phyloP scores from a whole-genome alignment of 2,797 vertebrate genomes.

The Spinus olivaceus region DNA sequence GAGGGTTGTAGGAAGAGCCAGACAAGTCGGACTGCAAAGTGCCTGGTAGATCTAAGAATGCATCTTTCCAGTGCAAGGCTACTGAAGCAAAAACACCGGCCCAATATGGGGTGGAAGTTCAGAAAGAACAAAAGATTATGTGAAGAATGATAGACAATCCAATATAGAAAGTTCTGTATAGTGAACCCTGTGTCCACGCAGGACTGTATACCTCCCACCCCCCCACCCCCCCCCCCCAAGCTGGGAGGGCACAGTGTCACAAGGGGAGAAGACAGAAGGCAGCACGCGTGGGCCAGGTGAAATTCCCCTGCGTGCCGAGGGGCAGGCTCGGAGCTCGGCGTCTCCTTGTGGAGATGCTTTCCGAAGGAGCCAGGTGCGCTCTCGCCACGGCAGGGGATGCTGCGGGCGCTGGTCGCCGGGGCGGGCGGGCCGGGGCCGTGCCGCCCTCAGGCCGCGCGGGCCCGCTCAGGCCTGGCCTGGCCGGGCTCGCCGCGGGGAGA shows the following conservation, averaged over 20 bases:
- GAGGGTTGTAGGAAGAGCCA: neutral
- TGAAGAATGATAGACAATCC: neutral
- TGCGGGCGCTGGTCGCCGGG: neutral
- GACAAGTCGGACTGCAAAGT: neutral
- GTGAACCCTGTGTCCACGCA: neutral
- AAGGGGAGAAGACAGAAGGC: neutral
- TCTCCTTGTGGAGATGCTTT: no score
- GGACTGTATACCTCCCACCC: neutral
- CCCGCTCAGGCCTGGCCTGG: accelerated
- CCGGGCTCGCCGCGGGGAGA: accelerated
- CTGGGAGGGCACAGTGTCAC: neutral
- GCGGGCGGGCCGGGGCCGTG: neutral
- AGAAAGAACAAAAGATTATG: neutral
- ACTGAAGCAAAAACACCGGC: neutral
- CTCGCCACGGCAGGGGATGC: neutral
- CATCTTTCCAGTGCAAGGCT: neutral
- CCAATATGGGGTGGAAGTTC: neutral
- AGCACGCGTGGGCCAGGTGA: neutral
- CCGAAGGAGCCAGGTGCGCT: neutral
- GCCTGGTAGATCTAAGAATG: no score
- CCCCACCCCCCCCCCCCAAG: no score
- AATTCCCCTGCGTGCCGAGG: neutral
- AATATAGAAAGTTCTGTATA: neutral
- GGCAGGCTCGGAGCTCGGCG: neutral
- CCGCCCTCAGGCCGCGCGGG: neutral